Conservation (phyloP, 2,797 vertebrate genomes). For the Nasua narica region DNA sequence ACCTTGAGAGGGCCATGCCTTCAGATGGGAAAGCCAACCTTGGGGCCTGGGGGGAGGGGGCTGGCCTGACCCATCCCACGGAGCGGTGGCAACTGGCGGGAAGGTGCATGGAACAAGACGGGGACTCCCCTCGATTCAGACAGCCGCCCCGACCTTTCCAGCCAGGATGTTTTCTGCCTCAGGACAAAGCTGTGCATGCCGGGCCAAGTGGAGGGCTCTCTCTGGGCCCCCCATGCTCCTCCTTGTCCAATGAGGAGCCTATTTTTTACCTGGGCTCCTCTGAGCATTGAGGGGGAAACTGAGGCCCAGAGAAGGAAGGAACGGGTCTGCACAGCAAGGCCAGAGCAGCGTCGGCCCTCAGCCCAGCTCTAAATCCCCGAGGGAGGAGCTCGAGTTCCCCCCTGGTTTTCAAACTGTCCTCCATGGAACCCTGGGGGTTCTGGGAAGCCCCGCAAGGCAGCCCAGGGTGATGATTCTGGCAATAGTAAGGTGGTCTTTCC, state of each 20-base stretch:
- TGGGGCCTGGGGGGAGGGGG: background rate
- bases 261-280: background rate
- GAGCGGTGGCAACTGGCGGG: rapidly evolving
- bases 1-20: background rate
- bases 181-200: background rate
- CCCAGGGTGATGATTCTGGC: background rate
- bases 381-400: background rate
- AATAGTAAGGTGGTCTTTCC: background rate
- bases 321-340: background rate
- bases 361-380: background rate
- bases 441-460: background rate
- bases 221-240: background rate
- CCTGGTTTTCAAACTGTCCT: background rate
- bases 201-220: too few relatives aligned
- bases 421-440: background rate
- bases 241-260: background rate
- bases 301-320: background rate
- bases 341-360: too few relatives aligned
- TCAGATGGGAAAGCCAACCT: background rate
- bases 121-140: background rate
- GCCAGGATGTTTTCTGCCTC: rapidly evolving
- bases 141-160: background rate
- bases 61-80: background rate
- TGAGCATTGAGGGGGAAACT: background rate
- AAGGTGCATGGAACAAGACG: rapidly evolving